phyloP scores from a whole-genome alignment of 1,140 invertebrate species.

The Leptinotarsa lineolata region DNA sequence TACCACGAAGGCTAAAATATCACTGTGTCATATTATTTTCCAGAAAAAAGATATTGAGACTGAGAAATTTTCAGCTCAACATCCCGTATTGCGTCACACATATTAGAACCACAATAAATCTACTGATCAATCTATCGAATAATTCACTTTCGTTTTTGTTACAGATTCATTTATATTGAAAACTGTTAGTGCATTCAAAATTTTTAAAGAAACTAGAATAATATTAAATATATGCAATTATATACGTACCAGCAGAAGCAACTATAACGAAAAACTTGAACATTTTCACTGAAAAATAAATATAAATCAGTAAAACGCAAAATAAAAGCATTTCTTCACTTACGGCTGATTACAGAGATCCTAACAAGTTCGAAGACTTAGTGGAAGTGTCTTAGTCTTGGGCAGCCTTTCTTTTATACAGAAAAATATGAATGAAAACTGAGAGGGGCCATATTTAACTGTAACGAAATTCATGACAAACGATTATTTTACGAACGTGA shows the following conservation, averaged over 20 bases:
- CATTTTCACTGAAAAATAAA: conserved; percentile 29
- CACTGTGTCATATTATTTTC: no score
- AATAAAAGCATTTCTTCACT: not conserved
- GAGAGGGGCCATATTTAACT: not conserved
- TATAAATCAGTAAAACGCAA: not conserved
- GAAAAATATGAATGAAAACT: not conserved
- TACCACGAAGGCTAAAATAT: no score
- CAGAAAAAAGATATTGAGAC: no score
- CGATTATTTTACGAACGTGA: not conserved
- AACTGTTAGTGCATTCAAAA: no score
- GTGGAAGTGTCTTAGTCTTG: not conserved
- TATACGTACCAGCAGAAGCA: conserved; percentile 33
- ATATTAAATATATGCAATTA: no score
- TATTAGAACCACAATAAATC: no score
- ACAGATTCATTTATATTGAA: no score
- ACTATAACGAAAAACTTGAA: conserved; percentile 39
- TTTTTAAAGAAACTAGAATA: no score
- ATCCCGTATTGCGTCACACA: no score
- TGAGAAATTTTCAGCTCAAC: no score
- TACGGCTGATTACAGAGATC: not conserved
- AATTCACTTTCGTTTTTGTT: no score
- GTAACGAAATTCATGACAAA: not conserved
- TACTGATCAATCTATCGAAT: no score
- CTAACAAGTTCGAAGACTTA: not conserved
- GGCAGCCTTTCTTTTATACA: not conserved